Evolutionary conservation across 2,113 vertebrate genomes (phyloP).

Genomic region (Hippocampus mohnikei): DNA sequence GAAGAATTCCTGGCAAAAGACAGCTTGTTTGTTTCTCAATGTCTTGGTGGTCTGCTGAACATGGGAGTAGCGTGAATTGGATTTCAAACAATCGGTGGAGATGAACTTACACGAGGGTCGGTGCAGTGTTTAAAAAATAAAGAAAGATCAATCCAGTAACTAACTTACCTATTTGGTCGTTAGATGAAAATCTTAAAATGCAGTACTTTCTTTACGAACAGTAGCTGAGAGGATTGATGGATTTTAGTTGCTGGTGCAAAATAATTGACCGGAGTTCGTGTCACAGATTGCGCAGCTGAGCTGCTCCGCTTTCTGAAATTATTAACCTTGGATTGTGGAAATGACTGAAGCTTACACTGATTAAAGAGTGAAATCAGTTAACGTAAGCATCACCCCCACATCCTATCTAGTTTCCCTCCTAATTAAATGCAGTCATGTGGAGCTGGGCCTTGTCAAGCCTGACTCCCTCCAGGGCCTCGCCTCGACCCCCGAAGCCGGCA

Average conservation of each 20-base stretch:
- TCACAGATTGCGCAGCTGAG: conserved; percentile 15
- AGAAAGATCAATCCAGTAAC: conserved; percentile 10
- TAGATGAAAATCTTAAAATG: too few relatives aligned
- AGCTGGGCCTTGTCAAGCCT: conserved; percentile 78
- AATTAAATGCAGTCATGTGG: conserved; percentile 97
- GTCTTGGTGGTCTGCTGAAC: conserved; percentile 17
- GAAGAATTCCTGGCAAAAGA: conserved; percentile 36
- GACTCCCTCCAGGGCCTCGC: conserved; percentile 72
- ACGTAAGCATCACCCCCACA: conserved; percentile 79
- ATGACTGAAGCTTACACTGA: conserved; percentile 76
- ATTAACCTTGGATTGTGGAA: conserved; percentile 60
- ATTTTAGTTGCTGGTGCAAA: conserved; percentile 4
- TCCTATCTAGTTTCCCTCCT: conserved; percentile 81
- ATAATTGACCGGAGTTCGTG: conserved; percentile 29
- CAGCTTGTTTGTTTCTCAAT: conserved; percentile 9
- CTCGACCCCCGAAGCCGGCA: conserved; percentile 44
- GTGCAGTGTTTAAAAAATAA: conserved; percentile 16
- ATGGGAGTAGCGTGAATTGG: conserved; percentile 27
- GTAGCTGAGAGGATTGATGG: too few relatives aligned
- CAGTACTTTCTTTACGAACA: background rate
- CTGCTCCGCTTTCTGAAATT: conserved; percentile 49
- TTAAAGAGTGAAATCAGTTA: conserved; percentile 89
- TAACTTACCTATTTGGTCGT: too few relatives aligned
- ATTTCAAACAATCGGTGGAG: conserved; percentile 33
- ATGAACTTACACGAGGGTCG: conserved; percentile 28